Base-by-base conservation (phyloP, 2,888 invertebrate species). In the Mesochorus sp. region DNA sequence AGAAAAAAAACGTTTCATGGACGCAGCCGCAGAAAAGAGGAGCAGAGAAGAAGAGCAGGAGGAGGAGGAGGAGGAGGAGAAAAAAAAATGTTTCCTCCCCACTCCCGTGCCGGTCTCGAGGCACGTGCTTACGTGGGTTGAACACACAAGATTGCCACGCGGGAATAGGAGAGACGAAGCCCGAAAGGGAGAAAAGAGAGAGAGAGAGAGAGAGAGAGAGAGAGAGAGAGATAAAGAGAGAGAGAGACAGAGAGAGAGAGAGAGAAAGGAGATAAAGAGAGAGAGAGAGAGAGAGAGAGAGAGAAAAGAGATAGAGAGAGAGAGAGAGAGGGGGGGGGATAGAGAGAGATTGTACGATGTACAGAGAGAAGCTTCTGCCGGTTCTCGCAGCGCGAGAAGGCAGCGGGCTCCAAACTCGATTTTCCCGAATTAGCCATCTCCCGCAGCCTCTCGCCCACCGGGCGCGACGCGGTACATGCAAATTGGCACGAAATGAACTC, bases 401-500 rank as follows among this genome's bases (percentile, higher is more conserved):
- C 84, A 84, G 83, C 82, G 49, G 57, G 82, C 83, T 86, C 88
- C 87, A 88, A 89, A 90, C 88, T 88, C 85, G 89, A 89, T 90
- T 89, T 85, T 76, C 80, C 82, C 83, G 83, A 89, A 89, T 90
- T 90, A 90, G 88, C 85, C 82, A 79, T 79, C 75, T 68, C 67
- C n/a, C n/a, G n/a, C 75, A 61, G 53, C 61, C 78, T 67, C 75
- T 75, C 78, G 44, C 55, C 53, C 66, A 47, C 75, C 59, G 42
- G 44, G 74, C 31, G 78, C 78, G 61, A 64, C 83, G 83, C 85
- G 88, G 89, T 87, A 88, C 87, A 90, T 90, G 90, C 88, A 90
- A 89, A 89, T 90, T 89, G 89, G 86, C 88, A 88, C 88, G 87
- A 88, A 90, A 90, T 89, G 88, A 89, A 89, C 89, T 89, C 89